A percentile compares a stretch with the other conserved stretches of the same genome.
Evolutionary conservation across 2,113 vertebrate species (phyloP).

Genomic region (Grus americana): DNA sequence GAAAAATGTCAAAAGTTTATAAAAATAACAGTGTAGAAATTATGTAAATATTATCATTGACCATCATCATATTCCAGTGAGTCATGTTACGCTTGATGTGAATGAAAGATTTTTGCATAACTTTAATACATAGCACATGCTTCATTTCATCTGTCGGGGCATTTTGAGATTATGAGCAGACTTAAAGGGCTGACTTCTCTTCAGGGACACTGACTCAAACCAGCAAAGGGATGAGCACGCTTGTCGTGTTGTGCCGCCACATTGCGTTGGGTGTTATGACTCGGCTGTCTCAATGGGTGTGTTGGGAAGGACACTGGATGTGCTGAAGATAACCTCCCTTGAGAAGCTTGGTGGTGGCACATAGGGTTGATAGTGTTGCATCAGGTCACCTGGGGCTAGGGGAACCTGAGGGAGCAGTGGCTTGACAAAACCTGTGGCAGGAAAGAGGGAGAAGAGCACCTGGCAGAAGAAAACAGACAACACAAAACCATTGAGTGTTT

Average conservation of each 20-base stretch:
- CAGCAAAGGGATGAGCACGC: neutral
- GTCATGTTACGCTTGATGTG: neutral
- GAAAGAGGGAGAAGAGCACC: neutral
- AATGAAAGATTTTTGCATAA: neutral
- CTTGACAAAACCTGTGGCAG: neutral
- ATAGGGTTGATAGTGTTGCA: neutral
- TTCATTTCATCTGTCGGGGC: neutral
- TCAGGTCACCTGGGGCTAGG: neutral
- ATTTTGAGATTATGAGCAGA: neutral
- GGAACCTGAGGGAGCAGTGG: neutral
- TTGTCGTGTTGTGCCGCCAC: neutral
- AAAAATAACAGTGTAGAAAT: neutral
- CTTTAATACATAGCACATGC: neutral
- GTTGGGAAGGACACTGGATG: neutral
- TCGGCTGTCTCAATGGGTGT: neutral
- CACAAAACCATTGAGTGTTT: neutral
- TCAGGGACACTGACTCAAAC: neutral
- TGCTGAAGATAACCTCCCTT: neutral
- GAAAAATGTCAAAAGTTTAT: neutral
- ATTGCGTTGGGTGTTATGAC: accelerated
- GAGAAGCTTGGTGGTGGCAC: neutral
- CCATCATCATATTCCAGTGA: neutral
- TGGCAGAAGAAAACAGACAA: neutral
- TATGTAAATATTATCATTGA: constrained; percentile 9
- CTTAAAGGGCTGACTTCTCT: neutral